Percentiles rank a stretch among this genome's conserved stretches.
Conservation (phyloP, 1,140 invertebrate species). For the Neodiprion lecontei region DNA sequence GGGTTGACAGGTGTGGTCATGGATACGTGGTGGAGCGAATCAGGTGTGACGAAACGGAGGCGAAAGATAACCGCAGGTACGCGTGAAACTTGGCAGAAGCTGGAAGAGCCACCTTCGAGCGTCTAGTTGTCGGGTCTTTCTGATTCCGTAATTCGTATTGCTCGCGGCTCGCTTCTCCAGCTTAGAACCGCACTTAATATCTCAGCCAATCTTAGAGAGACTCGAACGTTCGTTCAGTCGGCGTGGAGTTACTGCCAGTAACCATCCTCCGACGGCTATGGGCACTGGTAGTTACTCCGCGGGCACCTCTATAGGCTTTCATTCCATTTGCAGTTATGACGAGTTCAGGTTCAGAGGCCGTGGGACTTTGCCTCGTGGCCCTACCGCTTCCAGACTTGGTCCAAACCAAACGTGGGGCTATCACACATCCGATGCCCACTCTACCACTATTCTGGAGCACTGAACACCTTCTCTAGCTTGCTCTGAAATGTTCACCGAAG, state of each 20-base stretch:
- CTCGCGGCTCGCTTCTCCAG: not conserved
- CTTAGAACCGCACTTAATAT: conserved; percentile 3
- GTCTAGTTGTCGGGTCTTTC: not conserved
- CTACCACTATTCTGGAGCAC: no score
- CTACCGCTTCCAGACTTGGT: not conserved
- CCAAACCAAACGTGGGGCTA: not conserved
- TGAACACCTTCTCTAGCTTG: no score
- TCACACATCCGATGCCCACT: no score
- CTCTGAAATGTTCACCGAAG: no score
- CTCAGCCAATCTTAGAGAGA: not conserved
- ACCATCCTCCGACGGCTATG: conserved; percentile 42
- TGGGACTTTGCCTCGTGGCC: conserved; percentile 48
- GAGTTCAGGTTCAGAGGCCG: conserved; percentile 60
- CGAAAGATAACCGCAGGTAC: not conserved
- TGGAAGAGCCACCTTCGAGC: not conserved
- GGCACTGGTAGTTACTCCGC: conserved; percentile 50
- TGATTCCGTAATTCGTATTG: not conserved
- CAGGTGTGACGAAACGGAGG: not conserved
- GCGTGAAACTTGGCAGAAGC: not conserved
- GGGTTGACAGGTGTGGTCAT: not conserved
- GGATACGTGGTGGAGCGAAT: not conserved
- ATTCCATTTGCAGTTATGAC: conserved; percentile 62
- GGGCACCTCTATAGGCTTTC: conserved; percentile 49
- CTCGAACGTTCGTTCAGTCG: not conserved
- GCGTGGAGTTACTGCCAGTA: conserved; percentile 46